Evolutionary conservation across 2,113 vertebrate species (phyloP).

Genomic region (Aphyosemion australe): DNA sequence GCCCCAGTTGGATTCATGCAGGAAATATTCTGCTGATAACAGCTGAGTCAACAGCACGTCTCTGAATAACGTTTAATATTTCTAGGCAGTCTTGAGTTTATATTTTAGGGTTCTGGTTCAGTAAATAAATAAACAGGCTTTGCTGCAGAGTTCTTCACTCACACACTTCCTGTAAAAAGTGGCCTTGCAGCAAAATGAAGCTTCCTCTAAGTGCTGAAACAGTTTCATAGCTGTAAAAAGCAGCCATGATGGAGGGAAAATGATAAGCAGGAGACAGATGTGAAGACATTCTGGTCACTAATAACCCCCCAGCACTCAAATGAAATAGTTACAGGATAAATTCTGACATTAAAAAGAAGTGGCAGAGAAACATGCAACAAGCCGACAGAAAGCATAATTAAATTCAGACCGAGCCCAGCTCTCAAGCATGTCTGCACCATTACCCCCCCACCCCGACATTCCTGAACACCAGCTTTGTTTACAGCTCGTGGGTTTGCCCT

Average conservation of each 20-base stretch:
- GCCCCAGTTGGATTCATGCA: constrained; percentile 3
- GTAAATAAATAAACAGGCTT: no score
- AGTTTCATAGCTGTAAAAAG: no score
- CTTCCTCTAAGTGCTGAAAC: neutral
- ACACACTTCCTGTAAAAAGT: constrained; percentile 24
- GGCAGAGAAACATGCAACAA: neutral
- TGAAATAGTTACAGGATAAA: neutral
- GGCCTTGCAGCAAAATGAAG: neutral
- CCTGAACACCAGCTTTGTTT: constrained; percentile 48
- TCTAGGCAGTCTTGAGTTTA: neutral
- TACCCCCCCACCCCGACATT: constrained; percentile 44
- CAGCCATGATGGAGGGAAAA: no score
- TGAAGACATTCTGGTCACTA: no score
- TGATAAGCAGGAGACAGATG: no score
- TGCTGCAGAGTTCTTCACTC: no score
- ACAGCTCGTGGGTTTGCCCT: constrained; percentile 18
- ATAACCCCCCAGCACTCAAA: neutral
- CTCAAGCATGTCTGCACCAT: constrained; percentile 7
- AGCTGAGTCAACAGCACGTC: neutral
- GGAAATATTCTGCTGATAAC: constrained; percentile 15
- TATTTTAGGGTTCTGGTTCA: neutral
- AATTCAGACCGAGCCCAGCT: constrained; percentile 6
- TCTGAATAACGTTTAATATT: neutral
- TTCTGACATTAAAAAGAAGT: neutral
- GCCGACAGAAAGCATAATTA: neutral